phyloP scores from a whole-genome alignment of 2,113 vertebrate species.

The Mirza zaza region DNA sequence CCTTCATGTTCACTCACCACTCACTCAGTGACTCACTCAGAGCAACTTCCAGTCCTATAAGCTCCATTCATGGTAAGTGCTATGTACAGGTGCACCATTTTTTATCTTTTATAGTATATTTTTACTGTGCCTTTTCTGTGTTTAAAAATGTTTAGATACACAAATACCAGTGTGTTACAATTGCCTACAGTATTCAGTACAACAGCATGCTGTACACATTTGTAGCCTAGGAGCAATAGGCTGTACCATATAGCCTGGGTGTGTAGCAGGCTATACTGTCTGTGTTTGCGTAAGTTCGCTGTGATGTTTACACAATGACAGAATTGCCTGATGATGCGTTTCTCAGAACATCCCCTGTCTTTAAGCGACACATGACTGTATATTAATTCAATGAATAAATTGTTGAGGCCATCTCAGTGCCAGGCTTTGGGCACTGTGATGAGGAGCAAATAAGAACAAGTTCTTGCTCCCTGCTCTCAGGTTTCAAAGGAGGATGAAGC shows the following conservation, averaged over 20 bases:
- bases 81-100: background rate
- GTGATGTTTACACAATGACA: background rate
- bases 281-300: background rate
- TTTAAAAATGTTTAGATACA: background rate
- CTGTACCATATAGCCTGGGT: background rate
- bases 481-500: background rate
- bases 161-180: background rate
- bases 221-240: background rate
- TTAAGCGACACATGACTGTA: background rate
- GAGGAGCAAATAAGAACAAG: background rate
- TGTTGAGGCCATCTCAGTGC: background rate
- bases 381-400: background rate
- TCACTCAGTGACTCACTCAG: background rate
- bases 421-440: background rate
- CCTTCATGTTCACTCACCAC: background rate
- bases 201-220: background rate
- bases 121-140: background rate
- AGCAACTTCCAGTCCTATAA: background rate
- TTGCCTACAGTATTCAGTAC: background rate
- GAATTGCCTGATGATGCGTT: background rate
- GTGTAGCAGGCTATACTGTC: background rate
- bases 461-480: background rate
- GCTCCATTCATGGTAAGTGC: background rate
- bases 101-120: background rate
- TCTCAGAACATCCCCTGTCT: background rate